Evolutionary conservation across 2,888 invertebrate species (phyloP).

Genomic region (Parasteatoda lunata): DNA sequence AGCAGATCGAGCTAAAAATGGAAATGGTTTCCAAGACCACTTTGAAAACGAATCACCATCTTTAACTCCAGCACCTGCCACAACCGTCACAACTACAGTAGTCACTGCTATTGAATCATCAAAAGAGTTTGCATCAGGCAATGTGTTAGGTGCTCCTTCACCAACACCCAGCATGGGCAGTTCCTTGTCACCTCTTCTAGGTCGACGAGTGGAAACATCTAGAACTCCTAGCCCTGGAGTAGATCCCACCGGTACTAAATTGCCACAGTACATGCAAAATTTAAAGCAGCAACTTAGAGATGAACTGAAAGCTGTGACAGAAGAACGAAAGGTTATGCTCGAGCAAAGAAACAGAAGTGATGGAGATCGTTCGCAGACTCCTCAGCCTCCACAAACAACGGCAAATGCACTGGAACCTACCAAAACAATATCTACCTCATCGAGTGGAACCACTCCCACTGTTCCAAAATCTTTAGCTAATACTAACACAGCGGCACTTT

Average conservation of each 20-base stretch:
- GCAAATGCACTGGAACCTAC: not conserved
- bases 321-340: constrained; percentile 69
- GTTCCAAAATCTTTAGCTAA: not conserved
- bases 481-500: not conserved
- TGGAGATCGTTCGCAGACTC: constrained; percentile 17
- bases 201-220: constrained; percentile 10
- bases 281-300: constrained; percentile 72
- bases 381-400: not conserved
- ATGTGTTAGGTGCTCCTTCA: constrained; percentile 15
- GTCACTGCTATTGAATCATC: constrained; percentile 26
- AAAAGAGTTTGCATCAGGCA: constrained; percentile 22
- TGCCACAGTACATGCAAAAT: constrained; percentile 72
- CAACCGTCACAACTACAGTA: constrained; percentile 32
- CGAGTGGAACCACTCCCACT: not conserved
- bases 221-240: constrained; percentile 43
- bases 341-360: constrained; percentile 45
- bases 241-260: constrained; percentile 64
- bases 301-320: constrained; percentile 71
- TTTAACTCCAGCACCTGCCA: constrained; percentile 15
- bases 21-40: constrained; percentile 7
- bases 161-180: constrained; percentile 7
- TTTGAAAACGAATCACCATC: not conserved
- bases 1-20: constrained; percentile 16
- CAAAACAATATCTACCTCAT: not conserved
- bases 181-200: constrained; percentile 10